Conservation (phyloP, 2,888 invertebrate species). For the Erebia epiphron region DNA sequence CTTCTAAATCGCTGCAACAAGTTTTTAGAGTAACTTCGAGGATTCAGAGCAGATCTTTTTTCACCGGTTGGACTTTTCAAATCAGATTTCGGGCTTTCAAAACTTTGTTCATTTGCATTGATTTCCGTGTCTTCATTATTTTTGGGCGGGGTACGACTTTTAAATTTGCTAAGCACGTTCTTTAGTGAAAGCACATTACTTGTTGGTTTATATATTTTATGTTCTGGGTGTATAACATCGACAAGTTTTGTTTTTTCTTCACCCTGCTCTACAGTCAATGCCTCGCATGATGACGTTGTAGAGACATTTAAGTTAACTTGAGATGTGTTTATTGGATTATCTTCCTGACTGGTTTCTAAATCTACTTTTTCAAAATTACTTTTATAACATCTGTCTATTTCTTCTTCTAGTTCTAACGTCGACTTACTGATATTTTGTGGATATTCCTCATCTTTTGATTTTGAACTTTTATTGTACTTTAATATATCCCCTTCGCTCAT, state of each 20-base stretch:
- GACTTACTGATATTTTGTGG: slow-evolving; percentile 74
- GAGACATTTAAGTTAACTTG: slow-evolving; percentile 78
- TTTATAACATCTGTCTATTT: slow-evolving; percentile 79
- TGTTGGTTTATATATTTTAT: slow-evolving; percentile 89
- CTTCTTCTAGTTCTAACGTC: slow-evolving; percentile 76
- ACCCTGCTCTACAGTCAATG: slow-evolving; percentile 70
- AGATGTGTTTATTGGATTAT: slow-evolving; percentile 59
- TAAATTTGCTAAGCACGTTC: slow-evolving; percentile 82
- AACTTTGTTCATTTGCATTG: slow-evolving; percentile 72
- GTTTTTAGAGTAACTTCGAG: slow-evolving; percentile 76
- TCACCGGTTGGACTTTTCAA: slow-evolving; percentile 70
- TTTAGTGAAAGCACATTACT: slow-evolving; percentile 80
- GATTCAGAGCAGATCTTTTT: slow-evolving; percentile 70
- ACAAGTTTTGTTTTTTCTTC: slow-evolving; percentile 70
- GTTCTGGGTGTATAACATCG: slow-evolving; percentile 88
- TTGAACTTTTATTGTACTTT: slow-evolving; percentile 69
- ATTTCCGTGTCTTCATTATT: slow-evolving; percentile 64
- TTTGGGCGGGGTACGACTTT: slow-evolving; percentile 69
- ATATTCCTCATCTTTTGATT: slow-evolving; percentile 61
- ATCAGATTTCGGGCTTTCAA: slow-evolving; percentile 63
- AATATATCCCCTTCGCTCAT: slow-evolving; percentile 74
- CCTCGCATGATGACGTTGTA: slow-evolving; percentile 82
- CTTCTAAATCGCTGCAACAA: slow-evolving; percentile 76
- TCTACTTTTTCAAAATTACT: slow-evolving; percentile 71
- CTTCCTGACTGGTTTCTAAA: slow-evolving; percentile 67